A percentile compares a stretch with the other conserved stretches of the same genome.
These are phyloP conservation scores for Leptopilina syphax DNA, from an alignment of 2,888 invertebrate genomes.

Conservation along the genomic window DNA sequence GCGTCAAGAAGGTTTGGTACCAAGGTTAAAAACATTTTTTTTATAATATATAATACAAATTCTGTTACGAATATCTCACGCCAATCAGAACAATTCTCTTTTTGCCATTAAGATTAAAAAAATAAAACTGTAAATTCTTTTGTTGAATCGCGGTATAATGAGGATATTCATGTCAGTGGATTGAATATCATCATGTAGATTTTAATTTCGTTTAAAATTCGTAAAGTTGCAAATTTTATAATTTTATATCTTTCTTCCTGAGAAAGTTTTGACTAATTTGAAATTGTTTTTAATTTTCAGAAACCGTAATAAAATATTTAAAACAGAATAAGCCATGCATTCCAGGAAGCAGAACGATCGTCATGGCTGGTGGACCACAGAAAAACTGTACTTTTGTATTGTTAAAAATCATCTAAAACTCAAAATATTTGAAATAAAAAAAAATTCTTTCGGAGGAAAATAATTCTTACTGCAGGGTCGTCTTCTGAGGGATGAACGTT, in stretches of 20 bases:
- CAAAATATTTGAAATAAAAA: not conserved
- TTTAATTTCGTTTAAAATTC: too few relatives aligned
- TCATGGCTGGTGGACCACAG: constrained; percentile 8
- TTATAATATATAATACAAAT: not conserved
- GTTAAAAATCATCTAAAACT: not conserved
- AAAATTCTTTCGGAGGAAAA: too few relatives aligned
- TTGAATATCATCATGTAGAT: too few relatives aligned
- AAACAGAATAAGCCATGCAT: not conserved
- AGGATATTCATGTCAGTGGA: too few relatives aligned
- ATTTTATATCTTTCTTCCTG: too few relatives aligned
- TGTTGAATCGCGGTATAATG: not conserved
- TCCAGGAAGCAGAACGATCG: constrained; percentile 22
- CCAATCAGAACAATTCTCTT: not conserved
- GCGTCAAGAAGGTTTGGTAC: not conserved
- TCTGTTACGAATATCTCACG: not conserved
- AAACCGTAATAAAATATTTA: constrained; percentile 20
- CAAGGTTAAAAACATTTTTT: constrained; percentile 9
- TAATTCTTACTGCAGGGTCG: constrained; percentile 70
- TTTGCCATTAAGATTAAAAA: not conserved
- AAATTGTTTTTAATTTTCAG: not conserved
- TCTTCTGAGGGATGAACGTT: constrained; percentile 72
- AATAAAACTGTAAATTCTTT: not conserved
- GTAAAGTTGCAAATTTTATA: too few relatives aligned
- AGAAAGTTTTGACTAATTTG: not conserved
- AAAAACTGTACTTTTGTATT: not conserved